These are phyloP conservation scores for Oriolus oriolus DNA, from an alignment of 2,113 vertebrate species.

Conservation along the genomic window DNA sequence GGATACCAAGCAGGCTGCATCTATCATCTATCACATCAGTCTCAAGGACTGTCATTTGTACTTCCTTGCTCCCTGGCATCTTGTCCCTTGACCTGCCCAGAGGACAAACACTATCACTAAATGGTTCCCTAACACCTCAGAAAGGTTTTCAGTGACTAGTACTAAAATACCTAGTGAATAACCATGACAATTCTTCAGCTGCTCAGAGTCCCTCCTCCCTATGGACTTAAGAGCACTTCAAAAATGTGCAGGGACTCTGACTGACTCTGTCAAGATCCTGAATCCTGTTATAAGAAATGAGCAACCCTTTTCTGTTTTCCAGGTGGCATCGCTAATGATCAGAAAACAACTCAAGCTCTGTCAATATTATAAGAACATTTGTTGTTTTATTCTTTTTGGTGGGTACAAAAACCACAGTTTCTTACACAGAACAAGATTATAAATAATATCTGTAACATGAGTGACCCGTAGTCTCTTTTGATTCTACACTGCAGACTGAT, in stretches of 20 bases:
- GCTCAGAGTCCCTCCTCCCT: not conserved
- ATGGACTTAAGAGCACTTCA: not conserved
- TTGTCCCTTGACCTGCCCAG: not conserved
- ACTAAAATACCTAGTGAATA: not conserved
- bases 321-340: constrained; percentile 18
- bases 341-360: constrained; percentile 72
- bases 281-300: not conserved
- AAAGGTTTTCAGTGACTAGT: not conserved
- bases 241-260: not conserved
- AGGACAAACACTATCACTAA: not conserved
- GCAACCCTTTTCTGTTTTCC: constrained; percentile 1
- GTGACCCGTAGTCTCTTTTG: constrained; percentile 74
- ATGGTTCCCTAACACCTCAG: not conserved
- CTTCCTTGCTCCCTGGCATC: not conserved
- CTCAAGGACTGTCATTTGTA: not conserved
- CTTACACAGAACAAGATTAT: constrained; percentile 82
- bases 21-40: not conserved
- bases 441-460: constrained; percentile 78
- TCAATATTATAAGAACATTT: constrained; percentile 77
- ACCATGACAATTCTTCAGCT: not conserved
- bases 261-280: not conserved
- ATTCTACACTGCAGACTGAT: constrained; percentile 75
- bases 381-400: constrained; percentile 79
- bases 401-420: constrained; percentile 85
- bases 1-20: not conserved